phyloP scores from a whole-genome alignment of 2,888 invertebrate species.

The Drosophila hamatofila region DNA sequence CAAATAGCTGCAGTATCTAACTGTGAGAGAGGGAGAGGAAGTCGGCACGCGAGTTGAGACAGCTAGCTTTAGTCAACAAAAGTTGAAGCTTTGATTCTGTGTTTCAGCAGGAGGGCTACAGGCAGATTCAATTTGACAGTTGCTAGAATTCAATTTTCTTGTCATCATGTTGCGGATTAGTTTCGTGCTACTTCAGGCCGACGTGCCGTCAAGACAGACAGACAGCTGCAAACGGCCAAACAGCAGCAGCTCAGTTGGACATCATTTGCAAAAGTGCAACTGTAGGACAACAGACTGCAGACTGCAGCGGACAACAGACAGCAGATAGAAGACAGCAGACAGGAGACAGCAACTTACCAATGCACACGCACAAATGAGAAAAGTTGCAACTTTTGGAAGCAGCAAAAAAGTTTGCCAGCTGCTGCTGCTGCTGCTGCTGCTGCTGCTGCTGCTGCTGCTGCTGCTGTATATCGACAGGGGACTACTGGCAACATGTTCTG shows the following conservation, averaged over 20 bases:
- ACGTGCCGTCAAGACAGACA: slow-evolving; percentile 4
- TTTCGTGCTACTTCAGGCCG: slow-evolving; percentile 62
- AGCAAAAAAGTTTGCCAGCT: slow-evolving; percentile 68
- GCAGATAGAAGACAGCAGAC: slow-evolving; percentile 22
- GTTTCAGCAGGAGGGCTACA: slow-evolving; percentile 26
- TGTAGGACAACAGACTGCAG: slow-evolving; percentile 21
- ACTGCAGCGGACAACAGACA: slow-evolving; percentile 10
- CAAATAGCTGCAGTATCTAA: slow-evolving; percentile 22
- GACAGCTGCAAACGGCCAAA: background rate
- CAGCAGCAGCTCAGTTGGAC: slow-evolving; percentile 53
- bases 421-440: slow-evolving; percentile 16
- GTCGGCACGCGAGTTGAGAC: background rate
- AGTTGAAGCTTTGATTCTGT: slow-evolving; percentile 64
- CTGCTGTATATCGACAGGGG: slow-evolving; percentile 33
- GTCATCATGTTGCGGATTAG: slow-evolving; percentile 81
- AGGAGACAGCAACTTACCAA: slow-evolving; percentile 57
- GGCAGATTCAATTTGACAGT: slow-evolving; percentile 80
- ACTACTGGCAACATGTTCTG: slow-evolving; percentile 9
- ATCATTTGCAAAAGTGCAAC: slow-evolving; percentile 60
- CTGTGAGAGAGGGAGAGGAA: background rate
- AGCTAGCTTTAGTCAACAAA: slow-evolving; percentile 38
- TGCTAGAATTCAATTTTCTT: slow-evolving; percentile 81
- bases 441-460: slow-evolving; percentile 4
- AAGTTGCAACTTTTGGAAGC: slow-evolving; percentile 70
- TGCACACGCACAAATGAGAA: slow-evolving; percentile 80